A percentile compares a stretch with the other conserved stretches of the same genome.
Evolutionary conservation across 2,113 vertebrate genomes (phyloP).

Genomic region (Hucho hucho): DNA sequence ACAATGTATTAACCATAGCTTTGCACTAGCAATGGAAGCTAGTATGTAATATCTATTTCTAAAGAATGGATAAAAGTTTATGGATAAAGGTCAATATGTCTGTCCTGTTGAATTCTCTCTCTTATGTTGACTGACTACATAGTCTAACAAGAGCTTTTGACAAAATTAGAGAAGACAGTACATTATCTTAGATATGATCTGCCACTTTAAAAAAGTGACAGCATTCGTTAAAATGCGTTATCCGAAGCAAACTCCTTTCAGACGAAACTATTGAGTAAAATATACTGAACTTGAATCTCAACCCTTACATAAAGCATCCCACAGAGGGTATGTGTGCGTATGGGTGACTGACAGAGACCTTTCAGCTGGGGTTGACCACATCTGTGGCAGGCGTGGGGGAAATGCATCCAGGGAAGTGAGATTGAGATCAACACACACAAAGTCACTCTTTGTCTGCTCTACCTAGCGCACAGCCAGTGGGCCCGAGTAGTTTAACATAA

Average conservation of each 20-base stretch:
- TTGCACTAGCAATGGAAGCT: background rate
- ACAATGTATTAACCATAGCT: too few relatives aligned
- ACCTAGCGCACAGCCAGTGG: constrained; percentile 29
- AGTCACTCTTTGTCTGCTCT: constrained; percentile 58
- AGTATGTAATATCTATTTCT: too few relatives aligned
- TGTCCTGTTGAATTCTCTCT: background rate
- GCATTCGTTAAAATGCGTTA: too few relatives aligned
- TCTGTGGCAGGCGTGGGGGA: constrained; percentile 54
- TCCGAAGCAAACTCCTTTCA: too few relatives aligned
- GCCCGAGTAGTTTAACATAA: constrained; percentile 21
- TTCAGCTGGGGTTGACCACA: constrained; percentile 36
- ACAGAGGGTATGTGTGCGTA: constrained; percentile 2
- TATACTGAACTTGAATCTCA: too few relatives aligned
- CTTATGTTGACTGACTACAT: background rate
- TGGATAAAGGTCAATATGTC: background rate
- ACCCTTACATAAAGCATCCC: background rate
- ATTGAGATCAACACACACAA: constrained; percentile 62
- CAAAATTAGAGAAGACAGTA: too few relatives aligned
- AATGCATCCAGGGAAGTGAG: constrained; percentile 59
- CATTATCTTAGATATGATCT: too few relatives aligned
- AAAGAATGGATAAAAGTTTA: background rate
- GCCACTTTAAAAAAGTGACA: too few relatives aligned
- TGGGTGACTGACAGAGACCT: constrained; percentile 27
- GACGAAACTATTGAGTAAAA: too few relatives aligned
- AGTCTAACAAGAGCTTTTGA: too few relatives aligned